These are phyloP conservation scores for Hypanus sabinus DNA, from an alignment of 2,113 vertebrate genomes.

Conservation along the genomic window DNA sequence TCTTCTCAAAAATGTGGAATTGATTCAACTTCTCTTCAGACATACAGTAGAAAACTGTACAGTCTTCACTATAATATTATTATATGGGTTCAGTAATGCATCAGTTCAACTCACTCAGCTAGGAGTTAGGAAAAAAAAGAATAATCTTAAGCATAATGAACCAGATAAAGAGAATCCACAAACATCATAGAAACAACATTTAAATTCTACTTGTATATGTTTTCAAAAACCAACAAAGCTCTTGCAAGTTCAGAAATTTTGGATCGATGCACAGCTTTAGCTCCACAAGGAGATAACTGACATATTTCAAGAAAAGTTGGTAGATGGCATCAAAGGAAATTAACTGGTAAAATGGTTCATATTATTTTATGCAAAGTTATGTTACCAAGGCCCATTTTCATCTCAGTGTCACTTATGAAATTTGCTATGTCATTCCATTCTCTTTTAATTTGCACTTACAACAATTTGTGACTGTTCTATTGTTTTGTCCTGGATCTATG, in stretches of 20 bases:
- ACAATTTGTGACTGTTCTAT: background rate
- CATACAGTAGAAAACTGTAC: background rate
- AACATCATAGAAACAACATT: too few relatives aligned
- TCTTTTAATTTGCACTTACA: background rate
- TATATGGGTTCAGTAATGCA: background rate
- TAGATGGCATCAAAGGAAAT: background rate
- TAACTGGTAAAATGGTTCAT: background rate
- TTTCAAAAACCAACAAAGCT: background rate
- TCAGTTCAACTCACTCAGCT: background rate
- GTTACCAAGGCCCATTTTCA: background rate
- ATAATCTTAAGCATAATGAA: background rate
- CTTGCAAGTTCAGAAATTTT: background rate
- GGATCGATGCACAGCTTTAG: background rate
- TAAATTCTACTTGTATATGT: too few relatives aligned
- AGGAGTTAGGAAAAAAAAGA: background rate
- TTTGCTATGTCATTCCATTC: too few relatives aligned
- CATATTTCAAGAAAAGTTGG: background rate
- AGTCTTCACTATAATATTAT: too few relatives aligned
- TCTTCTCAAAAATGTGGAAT: background rate
- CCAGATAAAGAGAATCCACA: too few relatives aligned
- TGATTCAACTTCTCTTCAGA: background rate
- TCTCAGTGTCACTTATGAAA: too few relatives aligned
- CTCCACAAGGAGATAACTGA: background rate
- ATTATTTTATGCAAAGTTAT: background rate
- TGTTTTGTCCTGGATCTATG: background rate